Conservation (phyloP, 2,888 invertebrate genomes). For the Scelioninae gen. 1 region DNA sequence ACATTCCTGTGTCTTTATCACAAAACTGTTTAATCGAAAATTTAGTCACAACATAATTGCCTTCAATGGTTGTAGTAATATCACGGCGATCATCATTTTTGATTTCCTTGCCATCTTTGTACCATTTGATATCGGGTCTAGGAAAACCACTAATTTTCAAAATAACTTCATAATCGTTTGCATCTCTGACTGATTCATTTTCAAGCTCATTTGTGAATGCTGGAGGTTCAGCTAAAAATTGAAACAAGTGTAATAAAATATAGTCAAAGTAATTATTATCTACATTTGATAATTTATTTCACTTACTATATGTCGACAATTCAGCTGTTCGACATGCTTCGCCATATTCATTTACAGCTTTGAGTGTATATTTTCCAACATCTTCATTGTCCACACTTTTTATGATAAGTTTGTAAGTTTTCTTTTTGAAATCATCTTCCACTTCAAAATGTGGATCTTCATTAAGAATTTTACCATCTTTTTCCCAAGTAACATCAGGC, state of each 20-base stretch:
- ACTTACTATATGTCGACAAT: conserved; percentile 90
- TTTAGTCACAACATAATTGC: too few relatives aligned
- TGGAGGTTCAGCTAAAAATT: conserved; percentile 89
- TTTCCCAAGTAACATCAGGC: conserved; percentile 93
- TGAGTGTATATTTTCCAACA: conserved; percentile 91
- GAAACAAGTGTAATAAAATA: conserved; percentile 19
- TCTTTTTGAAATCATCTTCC: conserved; percentile 87
- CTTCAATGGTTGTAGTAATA: conserved; percentile 87
- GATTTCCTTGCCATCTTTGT: conserved; percentile 88
- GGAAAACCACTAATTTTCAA: conserved; percentile 93
- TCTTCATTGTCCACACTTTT: conserved; percentile 90
- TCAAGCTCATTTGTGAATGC: conserved; percentile 89
- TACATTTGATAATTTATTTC: conserved; percentile 74
- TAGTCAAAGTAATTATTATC: neutral
- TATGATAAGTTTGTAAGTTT: conserved; percentile 89
- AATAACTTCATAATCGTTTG: conserved; percentile 88
- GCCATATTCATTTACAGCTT: conserved; percentile 91
- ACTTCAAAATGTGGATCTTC: conserved; percentile 87
- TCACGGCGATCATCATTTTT: conserved; percentile 86
- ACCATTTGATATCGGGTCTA: conserved; percentile 92
- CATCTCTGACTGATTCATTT: conserved; percentile 89
- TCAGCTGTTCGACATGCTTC: conserved; percentile 89
- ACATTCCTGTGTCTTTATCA: too few relatives aligned
- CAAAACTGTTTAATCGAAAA: too few relatives aligned
- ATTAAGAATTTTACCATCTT: conserved; percentile 87